Percentiles rank a stretch among this genome's conserved stretches.
Conservation (phyloP, 2,888 invertebrate genomes). For the Allacma fusca region DNA sequence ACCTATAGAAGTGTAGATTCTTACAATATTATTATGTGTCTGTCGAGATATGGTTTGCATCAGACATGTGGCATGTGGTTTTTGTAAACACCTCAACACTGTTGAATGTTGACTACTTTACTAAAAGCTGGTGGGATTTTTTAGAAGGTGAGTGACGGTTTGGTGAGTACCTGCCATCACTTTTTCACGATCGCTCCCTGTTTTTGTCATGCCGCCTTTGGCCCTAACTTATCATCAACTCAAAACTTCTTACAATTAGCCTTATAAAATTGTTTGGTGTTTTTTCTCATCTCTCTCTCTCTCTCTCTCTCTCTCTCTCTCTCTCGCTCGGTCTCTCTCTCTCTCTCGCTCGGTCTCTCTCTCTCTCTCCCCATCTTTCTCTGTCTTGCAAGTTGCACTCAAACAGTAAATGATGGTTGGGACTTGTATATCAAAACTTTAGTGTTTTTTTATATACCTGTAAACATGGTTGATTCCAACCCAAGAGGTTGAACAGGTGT, state of each 20-base stretch:
- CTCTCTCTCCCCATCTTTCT: not conserved
- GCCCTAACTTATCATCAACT: slow-evolving; percentile 32
- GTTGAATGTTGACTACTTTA: slow-evolving; percentile 12
- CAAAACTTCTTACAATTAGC: slow-evolving; percentile 28
- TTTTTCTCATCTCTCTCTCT: not conserved
- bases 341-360: not conserved
- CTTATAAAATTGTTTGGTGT: slow-evolving; percentile 33
- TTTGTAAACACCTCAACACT: slow-evolving; percentile 6
- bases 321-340: not conserved
- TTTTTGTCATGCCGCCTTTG: slow-evolving; percentile 33
- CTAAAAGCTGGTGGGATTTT: not conserved
- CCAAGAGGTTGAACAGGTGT: slow-evolving; percentile 16
- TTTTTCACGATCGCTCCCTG: slow-evolving; percentile 27
- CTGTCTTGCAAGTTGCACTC: too few relatives aligned
- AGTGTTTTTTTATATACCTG: slow-evolving; percentile 6
- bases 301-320: not conserved
- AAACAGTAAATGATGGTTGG: not conserved
- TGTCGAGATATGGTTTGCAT: not conserved
- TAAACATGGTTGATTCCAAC: not conserved
- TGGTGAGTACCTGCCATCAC: slow-evolving; percentile 23
- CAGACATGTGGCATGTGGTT: slow-evolving; percentile 24
- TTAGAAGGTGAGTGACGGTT: slow-evolving; percentile 10
- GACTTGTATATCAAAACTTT: slow-evolving; percentile 1
- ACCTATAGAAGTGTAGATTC: not conserved
- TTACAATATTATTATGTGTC: not conserved